Conservation (phyloP, 2,888 invertebrate species). For the Drosophila formosana region DNA sequence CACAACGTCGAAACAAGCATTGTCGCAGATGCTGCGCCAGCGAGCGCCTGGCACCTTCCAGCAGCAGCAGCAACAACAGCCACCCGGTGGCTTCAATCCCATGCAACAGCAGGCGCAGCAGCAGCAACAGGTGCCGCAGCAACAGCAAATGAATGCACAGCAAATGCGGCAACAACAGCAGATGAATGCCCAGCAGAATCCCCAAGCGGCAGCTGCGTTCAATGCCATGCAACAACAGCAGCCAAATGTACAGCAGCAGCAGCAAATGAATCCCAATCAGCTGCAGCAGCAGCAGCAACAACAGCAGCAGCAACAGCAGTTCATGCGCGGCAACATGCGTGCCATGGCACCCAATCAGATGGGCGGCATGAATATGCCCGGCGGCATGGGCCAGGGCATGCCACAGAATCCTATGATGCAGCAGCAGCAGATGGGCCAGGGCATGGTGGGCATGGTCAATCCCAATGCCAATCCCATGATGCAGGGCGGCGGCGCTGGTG, state of each 20-base stretch:
- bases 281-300: constrained; percentile 72
- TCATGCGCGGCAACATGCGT: constrained; percentile 83
- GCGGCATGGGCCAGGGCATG: constrained; percentile 82
- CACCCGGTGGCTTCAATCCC: constrained; percentile 74
- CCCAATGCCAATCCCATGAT: constrained; percentile 81
- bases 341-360: constrained; percentile 85
- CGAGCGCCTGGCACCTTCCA: constrained; percentile 88
- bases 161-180: constrained; percentile 80
- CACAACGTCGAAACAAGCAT: constrained; percentile 90
- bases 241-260: constrained; percentile 74
- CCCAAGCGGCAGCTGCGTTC: constrained; percentile 76
- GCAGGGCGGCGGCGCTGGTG: constrained; percentile 71
- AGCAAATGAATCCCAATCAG: constrained; percentile 73
- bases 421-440: constrained; percentile 80
- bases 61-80: constrained; percentile 63
- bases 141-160: constrained; percentile 78
- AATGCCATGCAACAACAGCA: constrained; percentile 78
- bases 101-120: constrained; percentile 82
- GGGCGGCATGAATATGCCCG: constrained; percentile 84
- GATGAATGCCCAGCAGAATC: constrained; percentile 70
- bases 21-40: constrained; percentile 93
- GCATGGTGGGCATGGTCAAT: constrained; percentile 79
- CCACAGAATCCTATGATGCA: constrained; percentile 82
- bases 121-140: constrained; percentile 77
- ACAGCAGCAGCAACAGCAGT: constrained; percentile 80